These are phyloP conservation scores for Bradysia coprophila DNA, from an alignment of 1,140 invertebrate species.

Conservation along the genomic window DNA sequence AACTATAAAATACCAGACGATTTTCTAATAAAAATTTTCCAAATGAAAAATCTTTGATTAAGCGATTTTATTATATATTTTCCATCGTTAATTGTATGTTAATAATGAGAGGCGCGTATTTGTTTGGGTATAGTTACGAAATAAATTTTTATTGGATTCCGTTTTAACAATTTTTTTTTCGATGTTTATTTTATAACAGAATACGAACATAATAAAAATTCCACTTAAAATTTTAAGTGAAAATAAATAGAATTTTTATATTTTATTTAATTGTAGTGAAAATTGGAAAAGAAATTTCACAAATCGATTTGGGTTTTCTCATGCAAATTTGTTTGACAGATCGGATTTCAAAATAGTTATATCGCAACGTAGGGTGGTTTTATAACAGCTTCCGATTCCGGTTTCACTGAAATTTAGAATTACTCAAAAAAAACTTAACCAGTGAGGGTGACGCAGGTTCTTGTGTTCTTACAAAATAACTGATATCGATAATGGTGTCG, in stretches of 20 bases:
- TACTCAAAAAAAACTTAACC: too few relatives aligned
- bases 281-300: too few relatives aligned
- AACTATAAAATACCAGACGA: background rate
- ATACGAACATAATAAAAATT: background rate
- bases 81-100: background rate
- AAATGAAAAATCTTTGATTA: background rate
- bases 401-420: too few relatives aligned
- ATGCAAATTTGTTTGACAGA: too few relatives aligned
- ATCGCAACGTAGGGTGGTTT: too few relatives aligned
- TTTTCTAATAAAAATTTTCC: background rate
- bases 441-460: too few relatives aligned
- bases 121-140: background rate
- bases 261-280: too few relatives aligned
- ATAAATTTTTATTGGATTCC: background rate
- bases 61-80: background rate
- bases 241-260: background rate
- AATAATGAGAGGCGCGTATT: background rate
- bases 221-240: background rate
- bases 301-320: too few relatives aligned
- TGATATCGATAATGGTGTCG: too few relatives aligned
- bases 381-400: too few relatives aligned
- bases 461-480: too few relatives aligned
- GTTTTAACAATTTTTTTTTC: background rate
- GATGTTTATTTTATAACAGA: background rate
- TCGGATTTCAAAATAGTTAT: too few relatives aligned